These are phyloP conservation scores for Esperia sulphurella DNA, from an alignment of 2,888 invertebrate genomes.

Conservation along the genomic window DNA sequence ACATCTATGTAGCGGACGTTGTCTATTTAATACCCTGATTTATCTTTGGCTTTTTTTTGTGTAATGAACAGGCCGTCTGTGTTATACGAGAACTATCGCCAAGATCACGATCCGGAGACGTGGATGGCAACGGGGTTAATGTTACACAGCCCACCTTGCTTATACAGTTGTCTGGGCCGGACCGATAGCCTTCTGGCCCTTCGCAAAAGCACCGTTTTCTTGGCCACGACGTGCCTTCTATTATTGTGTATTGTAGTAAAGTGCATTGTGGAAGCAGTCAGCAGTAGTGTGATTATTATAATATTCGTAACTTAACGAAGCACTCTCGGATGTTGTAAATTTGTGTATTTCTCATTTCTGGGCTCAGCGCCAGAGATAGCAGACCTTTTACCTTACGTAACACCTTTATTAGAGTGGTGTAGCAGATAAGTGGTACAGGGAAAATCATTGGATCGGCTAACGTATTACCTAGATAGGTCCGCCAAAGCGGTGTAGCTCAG, in stretches of 20 bases:
- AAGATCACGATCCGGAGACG: conserved; percentile 41
- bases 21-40: background rate
- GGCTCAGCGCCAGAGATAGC: conserved; percentile 12
- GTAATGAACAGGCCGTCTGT: background rate
- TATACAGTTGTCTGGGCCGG: conserved; percentile 33
- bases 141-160: conserved; percentile 44
- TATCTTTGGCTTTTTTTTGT: conserved; percentile 5
- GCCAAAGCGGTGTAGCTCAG: conserved; percentile 34
- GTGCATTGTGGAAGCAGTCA: background rate
- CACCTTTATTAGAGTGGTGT: conserved; percentile 12
- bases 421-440: conserved; percentile 7
- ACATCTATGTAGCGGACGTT: conserved; percentile 5
- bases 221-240: conserved; percentile 5
- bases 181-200: conserved; percentile 38
- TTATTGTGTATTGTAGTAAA: background rate
- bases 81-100: conserved; percentile 25
- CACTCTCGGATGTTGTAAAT: background rate
- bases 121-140: conserved; percentile 51
- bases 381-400: conserved; percentile 17
- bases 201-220: conserved; percentile 38
- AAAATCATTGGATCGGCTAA: conserved; percentile 15
- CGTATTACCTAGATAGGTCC: conserved; percentile 28
- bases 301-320: background rate
- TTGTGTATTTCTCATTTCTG: background rate
- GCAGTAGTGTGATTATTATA: background rate